These are phyloP conservation scores for Acanthurus lineatus DNA, from an alignment of 2,797 vertebrate species.

Conservation along the genomic window DNA sequence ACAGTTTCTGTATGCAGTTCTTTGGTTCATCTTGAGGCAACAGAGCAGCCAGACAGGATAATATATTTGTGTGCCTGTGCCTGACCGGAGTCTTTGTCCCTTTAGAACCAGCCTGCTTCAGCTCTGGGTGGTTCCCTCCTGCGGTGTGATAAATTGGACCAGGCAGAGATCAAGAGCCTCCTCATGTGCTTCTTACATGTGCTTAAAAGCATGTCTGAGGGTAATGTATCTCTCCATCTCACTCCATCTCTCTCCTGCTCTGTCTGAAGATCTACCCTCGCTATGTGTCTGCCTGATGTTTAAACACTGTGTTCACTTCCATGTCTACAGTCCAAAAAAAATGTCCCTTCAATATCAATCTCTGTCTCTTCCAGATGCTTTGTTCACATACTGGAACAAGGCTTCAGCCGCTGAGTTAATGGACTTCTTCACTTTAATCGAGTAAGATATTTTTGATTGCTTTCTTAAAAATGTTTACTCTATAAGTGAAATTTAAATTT, in stretches of 20 bases:
- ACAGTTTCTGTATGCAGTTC: too few relatives aligned
- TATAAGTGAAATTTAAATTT: not conserved
- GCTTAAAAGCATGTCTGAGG: constrained; percentile 99
- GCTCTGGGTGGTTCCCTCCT: constrained; percentile 90
- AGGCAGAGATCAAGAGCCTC: constrained; percentile 95
- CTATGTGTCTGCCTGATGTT: not conserved
- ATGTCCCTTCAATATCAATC: not conserved
- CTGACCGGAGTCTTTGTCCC: constrained; percentile 44
- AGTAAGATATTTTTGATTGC: constrained; percentile 87
- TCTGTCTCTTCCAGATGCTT: constrained; percentile 87
- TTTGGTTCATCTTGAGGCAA: constrained; percentile 16
- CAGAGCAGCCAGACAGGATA: constrained; percentile 4
- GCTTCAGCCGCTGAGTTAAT: constrained; percentile 94
- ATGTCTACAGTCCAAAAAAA: not conserved
- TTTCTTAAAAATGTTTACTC: not conserved
- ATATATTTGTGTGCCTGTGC: constrained; percentile 3
- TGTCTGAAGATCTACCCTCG: not conserved
- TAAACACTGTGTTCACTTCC: not conserved
- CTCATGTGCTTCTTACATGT: constrained; percentile 98
- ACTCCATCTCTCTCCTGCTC: not conserved
- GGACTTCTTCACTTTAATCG: constrained; percentile 98
- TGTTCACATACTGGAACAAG: constrained; percentile 98
- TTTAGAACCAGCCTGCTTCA: constrained; percentile 89
- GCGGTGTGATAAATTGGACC: constrained; percentile 96
- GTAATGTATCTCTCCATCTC: constrained; percentile 86